Evolutionary conservation across 2,888 invertebrate species (phyloP).

Genomic region (Trissolcus japonicus): DNA sequence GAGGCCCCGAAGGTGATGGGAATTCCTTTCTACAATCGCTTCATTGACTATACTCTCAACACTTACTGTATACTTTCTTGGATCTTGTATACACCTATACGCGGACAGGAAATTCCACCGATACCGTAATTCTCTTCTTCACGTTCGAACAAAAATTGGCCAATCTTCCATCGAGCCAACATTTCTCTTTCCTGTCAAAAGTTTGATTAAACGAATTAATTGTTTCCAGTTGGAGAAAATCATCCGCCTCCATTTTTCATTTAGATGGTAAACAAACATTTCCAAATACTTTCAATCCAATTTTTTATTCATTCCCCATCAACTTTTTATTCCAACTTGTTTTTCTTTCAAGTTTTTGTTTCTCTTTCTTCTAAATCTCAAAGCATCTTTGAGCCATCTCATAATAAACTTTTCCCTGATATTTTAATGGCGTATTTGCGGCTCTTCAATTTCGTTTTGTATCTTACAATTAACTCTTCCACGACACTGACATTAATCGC

Average conservation of each 20-base stretch:
- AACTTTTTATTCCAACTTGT: not conserved
- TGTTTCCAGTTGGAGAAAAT: no score
- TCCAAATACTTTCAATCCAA: no score
- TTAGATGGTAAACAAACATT: no score
- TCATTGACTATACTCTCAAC: constrained; percentile 24
- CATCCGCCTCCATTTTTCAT: no score
- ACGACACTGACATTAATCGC: constrained; percentile 22
- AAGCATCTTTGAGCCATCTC: no score
- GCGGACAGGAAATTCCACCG: constrained; percentile 33
- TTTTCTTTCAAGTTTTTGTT: no score
- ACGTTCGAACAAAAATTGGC: constrained; percentile 9
- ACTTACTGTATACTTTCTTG: constrained; percentile 29
- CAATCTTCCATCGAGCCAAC: constrained; percentile 13
- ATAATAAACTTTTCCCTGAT: constrained; percentile 7
- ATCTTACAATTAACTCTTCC: constrained; percentile 30
- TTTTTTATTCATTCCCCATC: no score
- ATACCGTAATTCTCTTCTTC: constrained; percentile 19
- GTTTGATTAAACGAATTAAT: no score
- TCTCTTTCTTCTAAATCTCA: no score
- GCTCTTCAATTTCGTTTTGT: constrained; percentile 30
- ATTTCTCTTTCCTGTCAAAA: not conserved
- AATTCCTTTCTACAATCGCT: constrained; percentile 21
- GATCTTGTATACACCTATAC: constrained; percentile 8
- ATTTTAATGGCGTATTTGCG: constrained; percentile 18
- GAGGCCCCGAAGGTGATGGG: constrained; percentile 10